Evolutionary conservation across 2,797 vertebrate genomes (phyloP), one percentile per base, ranked within the genome.

Genomic region (Salmo trutta): DNA sequence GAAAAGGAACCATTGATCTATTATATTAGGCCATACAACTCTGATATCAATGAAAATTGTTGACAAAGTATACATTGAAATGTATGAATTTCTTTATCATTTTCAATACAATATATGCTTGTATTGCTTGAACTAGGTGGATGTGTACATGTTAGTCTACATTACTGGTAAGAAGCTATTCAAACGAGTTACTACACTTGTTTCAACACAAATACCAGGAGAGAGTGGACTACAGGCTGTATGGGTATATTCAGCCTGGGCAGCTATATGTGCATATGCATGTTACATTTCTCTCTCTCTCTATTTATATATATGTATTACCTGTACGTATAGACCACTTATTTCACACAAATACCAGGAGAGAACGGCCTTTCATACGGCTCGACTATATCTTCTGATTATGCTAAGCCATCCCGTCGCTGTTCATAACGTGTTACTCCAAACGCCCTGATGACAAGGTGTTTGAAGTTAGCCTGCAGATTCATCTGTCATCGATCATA

Each of bases 401-500:
- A 79, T 79, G 80, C 78, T 74, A 62, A 74, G 59, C 73, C 56
- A n/a, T 47, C 41, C 74, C 7, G 59, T 59, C 27, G 53, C 72
- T 59, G 72, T 73, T 83, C 84, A 75, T 77, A 85, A 87, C 77
- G 83, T 85, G 90, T 86, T 86, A 78, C 86, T 84, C 76, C 59
- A 67, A 73, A 85, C 72, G 29, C 59, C 66, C 86, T 77, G 78
- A 84, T 90, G 77, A 84, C 85, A 81, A 84, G 78, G 83, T 85
- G 78, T 72, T 82, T 86, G 75, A 89, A 87, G 86, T 79, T 83
- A 41, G 77, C 80, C 71, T 67, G 66, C 17, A 85, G 78, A 86
- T 83, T 88, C 82, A 87, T 90, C 88, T 88, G 74, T 85, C 90
- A 91, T 92, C 89, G 88, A 88, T 86, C 91, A 86, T 85, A 88